Base-by-base conservation (phyloP, 2,797 vertebrate genomes). In the Rallus crepitans region DNA sequence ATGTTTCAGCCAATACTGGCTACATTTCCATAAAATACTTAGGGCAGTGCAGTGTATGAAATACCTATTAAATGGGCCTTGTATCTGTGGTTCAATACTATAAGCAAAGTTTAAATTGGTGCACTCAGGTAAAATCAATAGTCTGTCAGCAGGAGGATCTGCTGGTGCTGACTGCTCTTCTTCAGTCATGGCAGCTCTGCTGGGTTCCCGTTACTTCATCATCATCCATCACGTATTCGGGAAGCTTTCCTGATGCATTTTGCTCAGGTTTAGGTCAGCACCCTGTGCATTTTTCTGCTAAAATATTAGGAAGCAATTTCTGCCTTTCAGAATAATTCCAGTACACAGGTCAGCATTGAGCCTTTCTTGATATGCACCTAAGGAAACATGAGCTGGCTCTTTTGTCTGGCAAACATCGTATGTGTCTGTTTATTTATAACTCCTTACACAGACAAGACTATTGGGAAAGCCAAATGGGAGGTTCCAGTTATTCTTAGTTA, bases 391-490 rank as follows among this genome's bases (percentile, higher is more conserved):
- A 94, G 75, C 86, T 76, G 59, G 53, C 56, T 95, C 85, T 86
- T 96, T 86, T 94, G 93, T 89, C 89, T 94, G 91, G 88, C 25
- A 5, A 92, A 73, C 1, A 0, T 95, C 56, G 12, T 66, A 35
- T 12, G 15, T 65, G 57, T 88, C 76, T 90, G 60, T 59, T 91
- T 95, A 93, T 95, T 94, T 95, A 84, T 89, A 94, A 88, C 63
- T 89, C 77, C 42, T 73, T 76, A 42, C 59, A 92, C 64, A 96
- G 87, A 90, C 52, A 57, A 57, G 68, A 83, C 92, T 72, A 90
- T 14, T 86, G 56, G 94, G 82, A 93, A 94, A 82, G 60, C 45
- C 94, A 93, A 68, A 82, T 12, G 61, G 71, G 52, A 80, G 12
- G 47, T 85, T 89, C n/a, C 79, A 76, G 64, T 75, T 86, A 73